Evolutionary conservation across 2,113 vertebrate species (phyloP).

Genomic region (Manacus vitellinus): DNA sequence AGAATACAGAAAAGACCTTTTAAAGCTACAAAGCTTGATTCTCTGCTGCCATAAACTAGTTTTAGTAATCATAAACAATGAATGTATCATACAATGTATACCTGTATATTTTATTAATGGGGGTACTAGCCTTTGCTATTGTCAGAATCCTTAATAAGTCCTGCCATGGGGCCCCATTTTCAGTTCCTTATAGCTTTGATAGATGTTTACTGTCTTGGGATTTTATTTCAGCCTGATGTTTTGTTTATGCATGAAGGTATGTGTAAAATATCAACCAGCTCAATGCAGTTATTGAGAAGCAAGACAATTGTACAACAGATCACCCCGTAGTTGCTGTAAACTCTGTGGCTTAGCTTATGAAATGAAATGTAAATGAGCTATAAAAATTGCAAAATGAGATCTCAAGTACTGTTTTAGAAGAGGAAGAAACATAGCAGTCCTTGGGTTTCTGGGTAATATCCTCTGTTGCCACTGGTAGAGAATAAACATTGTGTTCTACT

Average conservation of each 20-base stretch:
- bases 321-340: background rate
- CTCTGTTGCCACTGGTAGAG: background rate
- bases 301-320: background rate
- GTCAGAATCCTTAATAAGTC: background rate
- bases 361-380: background rate
- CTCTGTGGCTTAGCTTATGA: background rate
- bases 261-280: background rate
- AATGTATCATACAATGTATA: background rate
- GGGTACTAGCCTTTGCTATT: background rate
- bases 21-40: background rate
- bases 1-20: background rate
- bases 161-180: background rate
- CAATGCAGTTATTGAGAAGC: background rate
- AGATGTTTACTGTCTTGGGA: background rate
- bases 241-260: background rate
- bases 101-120: background rate
- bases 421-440: background rate
- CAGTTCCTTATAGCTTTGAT: background rate
- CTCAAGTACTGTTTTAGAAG: background rate
- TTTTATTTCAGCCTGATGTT: conserved; percentile 5
- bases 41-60: background rate
- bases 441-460: background rate
- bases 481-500: background rate
- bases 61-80: background rate
- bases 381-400: background rate